Conservation (phyloP, 2,888 invertebrate species). For the Torymus tubicola region DNA sequence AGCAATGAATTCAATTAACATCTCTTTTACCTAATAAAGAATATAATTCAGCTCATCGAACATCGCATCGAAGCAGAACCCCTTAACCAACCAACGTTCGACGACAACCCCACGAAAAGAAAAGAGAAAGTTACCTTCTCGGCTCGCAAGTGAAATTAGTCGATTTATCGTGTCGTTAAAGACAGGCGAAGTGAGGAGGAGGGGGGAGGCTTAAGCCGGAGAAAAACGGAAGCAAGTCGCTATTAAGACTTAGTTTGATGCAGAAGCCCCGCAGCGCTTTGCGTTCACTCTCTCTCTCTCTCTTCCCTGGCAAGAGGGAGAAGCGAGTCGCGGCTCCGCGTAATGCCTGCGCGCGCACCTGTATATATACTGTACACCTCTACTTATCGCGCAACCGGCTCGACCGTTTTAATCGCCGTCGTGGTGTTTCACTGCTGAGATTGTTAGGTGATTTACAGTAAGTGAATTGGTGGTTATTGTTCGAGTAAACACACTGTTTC, state of each 20-base stretch:
- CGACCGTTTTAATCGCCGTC: slow-evolving; percentile 18
- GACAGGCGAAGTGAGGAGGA: slow-evolving; percentile 40
- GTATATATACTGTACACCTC: background rate
- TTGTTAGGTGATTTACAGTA: too few relatives aligned
- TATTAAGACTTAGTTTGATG: slow-evolving; percentile 55
- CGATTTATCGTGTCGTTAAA: slow-evolving; percentile 52
- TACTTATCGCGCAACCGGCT: slow-evolving; percentile 27
- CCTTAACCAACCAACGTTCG: too few relatives aligned
- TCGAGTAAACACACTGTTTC: background rate
- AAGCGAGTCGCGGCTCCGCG: slow-evolving; percentile 31
- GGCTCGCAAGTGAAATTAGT: slow-evolving; percentile 42
- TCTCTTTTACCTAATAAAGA: too few relatives aligned
- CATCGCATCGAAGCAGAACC: too few relatives aligned
- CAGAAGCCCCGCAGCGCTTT: slow-evolving; percentile 48
- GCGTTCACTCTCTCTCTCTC: background rate
- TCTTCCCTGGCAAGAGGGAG: slow-evolving; percentile 39
- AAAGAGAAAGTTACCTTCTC: background rate
- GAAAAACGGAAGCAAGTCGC: slow-evolving; percentile 51
- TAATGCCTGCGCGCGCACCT: background rate
- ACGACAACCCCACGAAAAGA: background rate
- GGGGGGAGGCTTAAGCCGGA: slow-evolving; percentile 50
- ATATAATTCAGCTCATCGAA: too few relatives aligned
- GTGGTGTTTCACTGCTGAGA: too few relatives aligned
- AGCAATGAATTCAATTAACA: too few relatives aligned
- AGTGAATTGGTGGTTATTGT: too few relatives aligned